Evolutionary conservation across 2,113 vertebrate genomes (phyloP).

Genomic region (Hystrix brachyura): DNA sequence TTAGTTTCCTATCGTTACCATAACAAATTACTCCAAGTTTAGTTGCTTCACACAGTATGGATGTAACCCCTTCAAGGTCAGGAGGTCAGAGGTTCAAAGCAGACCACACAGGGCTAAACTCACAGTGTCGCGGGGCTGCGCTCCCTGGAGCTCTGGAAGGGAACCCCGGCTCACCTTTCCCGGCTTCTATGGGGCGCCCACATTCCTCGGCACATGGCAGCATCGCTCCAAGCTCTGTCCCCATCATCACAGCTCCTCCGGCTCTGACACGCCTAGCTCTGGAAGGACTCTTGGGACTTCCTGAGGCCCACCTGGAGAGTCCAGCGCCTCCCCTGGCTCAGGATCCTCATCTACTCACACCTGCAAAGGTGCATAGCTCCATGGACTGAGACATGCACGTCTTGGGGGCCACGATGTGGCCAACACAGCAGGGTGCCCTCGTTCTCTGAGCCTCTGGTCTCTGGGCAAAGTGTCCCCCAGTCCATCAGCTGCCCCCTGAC

Average conservation of each 20-base stretch:
- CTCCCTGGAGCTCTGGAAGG: not conserved
- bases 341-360: not conserved
- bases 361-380: not conserved
- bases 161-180: accelerated
- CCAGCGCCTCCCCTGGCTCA: accelerated
- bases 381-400: accelerated
- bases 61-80: not conserved
- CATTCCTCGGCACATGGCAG: not conserved
- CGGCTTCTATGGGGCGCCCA: not conserved
- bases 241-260: not conserved
- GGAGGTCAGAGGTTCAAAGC: not conserved
- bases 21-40: not conserved
- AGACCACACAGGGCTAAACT: not conserved
- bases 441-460: not conserved
- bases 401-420: accelerated
- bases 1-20: not conserved
- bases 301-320: too few relatives aligned
- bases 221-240: not conserved
- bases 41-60: not conserved
- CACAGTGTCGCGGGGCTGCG: not conserved
- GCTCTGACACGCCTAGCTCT: not conserved
- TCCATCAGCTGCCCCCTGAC: not conserved
- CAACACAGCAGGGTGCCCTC: not conserved
- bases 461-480: not conserved
- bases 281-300: accelerated